Evolutionary conservation across 2,888 invertebrate species (phyloP), one percentile per base, ranked within the genome.

Genomic region (Atrina japonica): DNA sequence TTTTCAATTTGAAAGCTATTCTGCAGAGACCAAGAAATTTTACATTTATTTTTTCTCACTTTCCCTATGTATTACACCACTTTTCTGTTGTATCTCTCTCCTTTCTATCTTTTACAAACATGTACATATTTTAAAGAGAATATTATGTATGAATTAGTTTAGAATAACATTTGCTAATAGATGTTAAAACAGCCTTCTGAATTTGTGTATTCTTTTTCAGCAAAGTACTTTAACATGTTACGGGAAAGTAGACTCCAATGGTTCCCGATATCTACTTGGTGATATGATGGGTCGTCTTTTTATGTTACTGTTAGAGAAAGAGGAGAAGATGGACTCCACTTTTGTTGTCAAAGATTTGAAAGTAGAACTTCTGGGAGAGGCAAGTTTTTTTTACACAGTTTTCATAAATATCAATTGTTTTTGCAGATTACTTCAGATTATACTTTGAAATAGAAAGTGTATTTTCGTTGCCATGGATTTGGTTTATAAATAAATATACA

Each of bases 191-290:
- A 9, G n/a, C 1, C 11, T 53, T 58, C n/a, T 40, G 23, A n/a
- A 47, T n/a, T n/a, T n/a, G n/a, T n/a, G n/a, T n/a, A n/a, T n/a
- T n/a, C n/a, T n/a, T 25, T 90, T 91, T 67, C 91, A 96, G 94
- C 94, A 97, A 92, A 97, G 97, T 81, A 96, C 97, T 9, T 96
- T 99, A 79, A 95, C 95, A 74, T 98, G 98, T 90, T 98, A 96
- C 90, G 97, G 97, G 49, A 95, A 95, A 88, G 97, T 99, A 47
- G 99, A 99, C 91, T 93, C 94, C 7, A 95, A 95, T 84, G 98
- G 98, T 1, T 93, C 95, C 50, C 93, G 98, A 5, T 99, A 98
- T 91, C 77, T 91, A 64, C 92, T 99, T 35, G 98, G 98, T 0
- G 98, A 99, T 88, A 95, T 97, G 93, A 95, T 96, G 16, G 99